A percentile compares a stretch with the other conserved stretches of the same genome.
phyloP scores from a whole-genome alignment of 2,113 vertebrate species.

The Catharus bicknelli region DNA sequence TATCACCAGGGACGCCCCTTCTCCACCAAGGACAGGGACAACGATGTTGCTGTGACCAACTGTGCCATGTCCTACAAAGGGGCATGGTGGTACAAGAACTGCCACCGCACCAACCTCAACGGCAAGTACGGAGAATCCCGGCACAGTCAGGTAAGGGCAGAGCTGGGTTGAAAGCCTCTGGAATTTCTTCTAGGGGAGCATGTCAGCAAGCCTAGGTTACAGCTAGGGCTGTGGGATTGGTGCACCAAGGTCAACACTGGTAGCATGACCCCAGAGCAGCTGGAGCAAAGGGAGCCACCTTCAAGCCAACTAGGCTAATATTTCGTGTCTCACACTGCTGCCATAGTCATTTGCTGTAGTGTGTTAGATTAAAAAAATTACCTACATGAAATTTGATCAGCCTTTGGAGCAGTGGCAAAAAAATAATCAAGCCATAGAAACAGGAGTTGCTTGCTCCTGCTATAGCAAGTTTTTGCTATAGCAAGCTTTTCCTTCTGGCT shows the following conservation, averaged over 20 bases:
- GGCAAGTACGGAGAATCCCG: constrained; percentile 97
- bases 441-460: not conserved
- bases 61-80: constrained; percentile 98
- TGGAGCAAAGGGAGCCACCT: not conserved
- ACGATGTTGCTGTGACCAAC: constrained; percentile 96
- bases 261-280: not conserved
- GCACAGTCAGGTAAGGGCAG: constrained; percentile 90
- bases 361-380: not conserved
- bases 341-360: not conserved
- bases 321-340: not conserved
- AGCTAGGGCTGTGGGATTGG: fast-evolving
- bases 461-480: not conserved
- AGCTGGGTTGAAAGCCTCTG: not conserved
- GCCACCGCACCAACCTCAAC: constrained; percentile 96
- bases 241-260: not conserved
- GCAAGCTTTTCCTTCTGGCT: not conserved
- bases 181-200: not conserved
- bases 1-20: constrained; percentile 98
- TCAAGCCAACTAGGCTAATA: not conserved
- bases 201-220: not conserved
- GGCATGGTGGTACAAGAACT: constrained; percentile 99
- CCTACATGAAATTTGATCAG: not conserved
- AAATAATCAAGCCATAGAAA: not conserved
- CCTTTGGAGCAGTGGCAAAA: not conserved
- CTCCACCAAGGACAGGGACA: constrained; percentile 97